A percentile compares a stretch with the other conserved stretches of the same genome.
phyloP scores from a whole-genome alignment of 2,888 invertebrate species.

The Acanthosepion esculentum region DNA sequence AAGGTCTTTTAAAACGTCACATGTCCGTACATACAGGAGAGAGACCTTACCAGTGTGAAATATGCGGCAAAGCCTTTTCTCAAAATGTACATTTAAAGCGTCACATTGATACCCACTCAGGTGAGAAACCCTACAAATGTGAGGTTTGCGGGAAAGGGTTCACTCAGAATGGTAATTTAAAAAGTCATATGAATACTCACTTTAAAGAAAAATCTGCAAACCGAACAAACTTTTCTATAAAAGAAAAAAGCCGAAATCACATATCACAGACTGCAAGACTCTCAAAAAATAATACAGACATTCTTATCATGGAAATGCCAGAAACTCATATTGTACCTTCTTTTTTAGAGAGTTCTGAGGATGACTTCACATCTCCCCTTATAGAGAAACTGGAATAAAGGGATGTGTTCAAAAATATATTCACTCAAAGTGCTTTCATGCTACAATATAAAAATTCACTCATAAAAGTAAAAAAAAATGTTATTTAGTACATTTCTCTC shows the following conservation, averaged over 20 bases:
- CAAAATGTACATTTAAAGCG: constrained; percentile 51
- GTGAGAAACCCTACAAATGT: constrained; percentile 53
- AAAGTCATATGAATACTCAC: constrained; percentile 56
- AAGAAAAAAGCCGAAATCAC: background rate
- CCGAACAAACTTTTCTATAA: background rate
- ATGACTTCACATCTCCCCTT: background rate
- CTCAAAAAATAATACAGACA: background rate
- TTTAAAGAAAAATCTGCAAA: constrained; percentile 50
- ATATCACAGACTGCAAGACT: background rate
- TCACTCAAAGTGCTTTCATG: too few species aligned
- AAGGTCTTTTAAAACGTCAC: constrained; percentile 24
- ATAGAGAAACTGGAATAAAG: background rate
- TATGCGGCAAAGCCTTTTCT: constrained; percentile 53
- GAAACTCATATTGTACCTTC: background rate
- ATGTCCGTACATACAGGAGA: constrained; percentile 52
- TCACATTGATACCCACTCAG: constrained; percentile 53
- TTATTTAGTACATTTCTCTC: too few species aligned
- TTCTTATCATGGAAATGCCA: background rate
- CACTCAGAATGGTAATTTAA: constrained; percentile 53
- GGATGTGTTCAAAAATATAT: too few species aligned
- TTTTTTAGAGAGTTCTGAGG: background rate
- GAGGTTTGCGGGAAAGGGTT: constrained; percentile 53
- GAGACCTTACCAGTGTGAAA: constrained; percentile 53
- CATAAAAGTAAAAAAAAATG: too few species aligned
- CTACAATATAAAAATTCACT: too few species aligned